Conservation (phyloP, 2,888 invertebrate species). For the Metacarcinus magister region DNA sequence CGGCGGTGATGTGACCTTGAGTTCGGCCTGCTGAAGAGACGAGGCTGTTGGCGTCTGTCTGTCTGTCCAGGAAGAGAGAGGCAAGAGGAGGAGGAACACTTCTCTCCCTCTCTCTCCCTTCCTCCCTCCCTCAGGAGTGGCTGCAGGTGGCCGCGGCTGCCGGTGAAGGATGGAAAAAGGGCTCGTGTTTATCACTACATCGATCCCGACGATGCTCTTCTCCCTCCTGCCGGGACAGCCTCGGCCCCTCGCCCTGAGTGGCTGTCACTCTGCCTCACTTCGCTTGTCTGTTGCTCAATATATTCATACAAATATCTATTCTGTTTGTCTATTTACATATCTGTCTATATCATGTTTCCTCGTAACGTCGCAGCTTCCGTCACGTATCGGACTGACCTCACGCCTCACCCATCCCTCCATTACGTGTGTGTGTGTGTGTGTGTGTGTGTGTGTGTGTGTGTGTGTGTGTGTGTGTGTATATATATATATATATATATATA, state of each 20-base stretch:
- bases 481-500: too few relatives aligned
- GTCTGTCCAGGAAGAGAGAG: conserved; percentile 31
- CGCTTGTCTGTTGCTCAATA: neutral
- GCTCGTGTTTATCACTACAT: conserved; percentile 67
- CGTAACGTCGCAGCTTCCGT: too few relatives aligned
- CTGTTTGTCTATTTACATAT: neutral
- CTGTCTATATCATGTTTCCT: neutral
- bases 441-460: neutral
- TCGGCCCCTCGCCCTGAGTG: neutral
- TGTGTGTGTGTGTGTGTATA: neutral
- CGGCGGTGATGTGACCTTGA: neutral
- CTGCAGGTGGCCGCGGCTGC: conserved; percentile 62
- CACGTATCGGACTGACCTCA: neutral
- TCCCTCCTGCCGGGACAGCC: neutral
- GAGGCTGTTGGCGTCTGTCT: neutral
- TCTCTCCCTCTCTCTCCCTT: neutral
- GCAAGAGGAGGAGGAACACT: neutral
- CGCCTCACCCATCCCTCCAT: neutral
- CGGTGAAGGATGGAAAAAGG: conserved; percentile 60
- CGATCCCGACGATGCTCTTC: conserved; percentile 49
- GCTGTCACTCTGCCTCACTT: neutral
- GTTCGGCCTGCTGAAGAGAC: neutral
- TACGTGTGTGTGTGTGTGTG: neutral
- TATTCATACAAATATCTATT: conserved; percentile 19
- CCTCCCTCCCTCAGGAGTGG: neutral